Evolutionary conservation across 2,113 vertebrate species (phyloP), one percentile per base, ranked within the genome.

Genomic region (Cyphomyrus discorhynchus): DNA sequence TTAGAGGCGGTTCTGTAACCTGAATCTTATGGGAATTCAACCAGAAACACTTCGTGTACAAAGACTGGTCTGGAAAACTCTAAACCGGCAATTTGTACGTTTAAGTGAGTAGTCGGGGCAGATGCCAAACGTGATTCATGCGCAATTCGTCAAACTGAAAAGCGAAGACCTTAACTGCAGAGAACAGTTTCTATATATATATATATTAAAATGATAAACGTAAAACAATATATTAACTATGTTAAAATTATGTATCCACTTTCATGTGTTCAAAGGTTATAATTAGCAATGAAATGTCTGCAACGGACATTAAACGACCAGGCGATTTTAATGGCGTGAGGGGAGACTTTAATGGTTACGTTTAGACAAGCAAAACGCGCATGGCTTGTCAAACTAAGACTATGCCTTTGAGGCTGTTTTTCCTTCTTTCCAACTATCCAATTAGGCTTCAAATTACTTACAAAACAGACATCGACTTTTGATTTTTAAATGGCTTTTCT

Each of bases 31-130:
- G 93, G 53, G 27, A 88, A 92, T 70, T 90, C 89, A 94, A 83
- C 92, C 95, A 94, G 93, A 94, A 92, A 90, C 90, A 52, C 90
- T 94, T 94, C 47, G 87, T 1, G 84, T 93, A 95, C 62, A 89
- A 94, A 95, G 91, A 90, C 90, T 86, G 90, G 89, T 89, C 86
- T 91, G 66, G 46, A 91, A 70, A 92, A 92, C 90, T 92, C 88
- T 90, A 91, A 94, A 95, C 94, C 92, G 94, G 27, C 92, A 90
- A 1, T 92, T 94, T 93, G 86, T 77, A 52, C 46, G 42, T 90
- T 27, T 19, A 90, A 82, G 50, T 82, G 17, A 82, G 52, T 62
- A 62, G 80, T 49, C 31, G 86, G 53, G 53, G 53, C 17, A 24
- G 53, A 15, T 19, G 27, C 52, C 15, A 85, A 46, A 85, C 46